Conservation (phyloP, 2,113 vertebrate genomes). For the Tilapia sparmanii region DNA sequence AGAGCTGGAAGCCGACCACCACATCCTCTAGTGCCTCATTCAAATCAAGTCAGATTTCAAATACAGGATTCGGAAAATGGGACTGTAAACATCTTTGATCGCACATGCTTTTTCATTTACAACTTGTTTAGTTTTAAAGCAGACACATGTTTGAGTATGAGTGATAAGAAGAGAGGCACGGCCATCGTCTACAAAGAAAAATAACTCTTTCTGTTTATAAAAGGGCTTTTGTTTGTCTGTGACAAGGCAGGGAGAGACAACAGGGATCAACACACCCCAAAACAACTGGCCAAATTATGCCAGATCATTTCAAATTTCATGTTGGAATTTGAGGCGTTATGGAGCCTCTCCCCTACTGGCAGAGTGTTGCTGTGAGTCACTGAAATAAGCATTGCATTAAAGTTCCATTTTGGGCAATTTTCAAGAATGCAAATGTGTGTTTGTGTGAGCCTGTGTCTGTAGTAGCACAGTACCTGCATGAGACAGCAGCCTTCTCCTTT, state of each 20-base stretch:
- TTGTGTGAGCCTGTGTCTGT: background rate
- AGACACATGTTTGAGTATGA: background rate
- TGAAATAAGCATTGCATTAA: conserved; percentile 2
- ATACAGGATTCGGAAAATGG: background rate
- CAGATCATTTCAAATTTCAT: conserved; percentile 51
- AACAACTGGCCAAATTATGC: conserved; percentile 48
- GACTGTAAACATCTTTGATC: conserved; percentile 2
- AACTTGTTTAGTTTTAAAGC: background rate
- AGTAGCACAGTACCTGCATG: conserved; percentile 80
- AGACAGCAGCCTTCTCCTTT: conserved; percentile 93
- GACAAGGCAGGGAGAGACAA: conserved; percentile 28
- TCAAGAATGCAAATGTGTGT: background rate
- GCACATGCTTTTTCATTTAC: background rate
- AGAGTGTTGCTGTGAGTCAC: background rate
- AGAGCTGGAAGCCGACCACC: background rate
- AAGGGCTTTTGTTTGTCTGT: conserved; percentile 44
- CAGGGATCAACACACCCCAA: conserved; percentile 38
- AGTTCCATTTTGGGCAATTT: background rate
- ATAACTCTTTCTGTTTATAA: conserved; percentile 5
- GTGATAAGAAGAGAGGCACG: background rate
- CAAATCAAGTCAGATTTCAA: background rate
- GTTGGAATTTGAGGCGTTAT: conserved; percentile 34
- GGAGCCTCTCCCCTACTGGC: background rate
- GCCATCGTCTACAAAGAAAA: background rate
- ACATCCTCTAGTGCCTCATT: background rate